Evolutionary conservation across 35 echinoderm and acorn worm species (phyloP).

Genomic region (Stichopus chloronotus): DNA sequence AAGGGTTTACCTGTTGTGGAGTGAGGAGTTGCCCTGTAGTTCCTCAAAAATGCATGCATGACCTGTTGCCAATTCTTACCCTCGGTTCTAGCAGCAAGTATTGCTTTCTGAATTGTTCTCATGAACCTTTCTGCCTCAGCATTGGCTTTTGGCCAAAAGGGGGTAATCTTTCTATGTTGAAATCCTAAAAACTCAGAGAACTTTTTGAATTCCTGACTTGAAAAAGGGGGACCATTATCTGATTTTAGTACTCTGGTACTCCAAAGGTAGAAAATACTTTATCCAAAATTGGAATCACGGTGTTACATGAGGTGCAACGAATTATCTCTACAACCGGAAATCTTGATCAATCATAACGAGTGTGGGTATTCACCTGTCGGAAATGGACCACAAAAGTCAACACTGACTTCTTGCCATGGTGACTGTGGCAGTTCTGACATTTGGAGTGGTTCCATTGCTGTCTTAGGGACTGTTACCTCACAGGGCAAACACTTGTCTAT

Average conservation of each 20-base stretch:
- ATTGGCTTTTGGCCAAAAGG: constrained; percentile 70
- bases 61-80: background rate
- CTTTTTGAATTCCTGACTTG: constrained; percentile 54
- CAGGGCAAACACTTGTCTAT: constrained; percentile 31
- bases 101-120: constrained; percentile 64
- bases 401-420: constrained; percentile 66
- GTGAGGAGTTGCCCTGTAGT: constrained; percentile 9
- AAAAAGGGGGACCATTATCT: constrained; percentile 88
- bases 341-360: constrained; percentile 68
- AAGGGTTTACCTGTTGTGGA: background rate
- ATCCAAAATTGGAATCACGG: constrained; percentile 23
- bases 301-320: background rate
- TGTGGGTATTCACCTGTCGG: constrained; percentile 53
- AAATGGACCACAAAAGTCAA: constrained; percentile 77
- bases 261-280: constrained; percentile 31
- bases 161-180: constrained; percentile 72
- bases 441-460: constrained; percentile 21
- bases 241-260: constrained; percentile 16
- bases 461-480: background rate
- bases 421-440: constrained; percentile 52
- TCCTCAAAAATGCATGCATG: background rate
- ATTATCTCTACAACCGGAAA: constrained; percentile 32
- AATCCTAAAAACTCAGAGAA: constrained; percentile 79
- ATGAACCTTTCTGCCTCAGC: constrained; percentile 83
- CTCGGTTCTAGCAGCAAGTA: background rate